Conservation (phyloP, 2,797 vertebrate species). For the Smutsia gigantea region DNA sequence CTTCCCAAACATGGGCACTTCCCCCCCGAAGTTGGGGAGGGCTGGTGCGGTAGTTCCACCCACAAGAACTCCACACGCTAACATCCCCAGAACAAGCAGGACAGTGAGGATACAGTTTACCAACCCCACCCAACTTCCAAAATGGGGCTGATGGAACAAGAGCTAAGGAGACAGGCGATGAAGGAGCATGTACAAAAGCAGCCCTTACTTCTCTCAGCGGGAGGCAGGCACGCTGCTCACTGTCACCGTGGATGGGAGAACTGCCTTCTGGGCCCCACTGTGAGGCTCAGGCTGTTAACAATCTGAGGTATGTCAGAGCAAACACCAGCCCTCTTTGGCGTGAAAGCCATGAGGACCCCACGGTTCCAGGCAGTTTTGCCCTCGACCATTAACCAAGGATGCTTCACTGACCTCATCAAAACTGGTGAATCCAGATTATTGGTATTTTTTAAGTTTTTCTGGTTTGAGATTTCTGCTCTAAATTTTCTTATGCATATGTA, state of each 20-base stretch:
- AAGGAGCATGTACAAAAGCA: accelerated
- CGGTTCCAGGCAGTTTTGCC: not conserved
- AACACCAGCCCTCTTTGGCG: not conserved
- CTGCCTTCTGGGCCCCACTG: not conserved
- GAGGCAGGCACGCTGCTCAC: not conserved
- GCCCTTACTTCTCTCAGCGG: not conserved
- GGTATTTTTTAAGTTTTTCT: conserved; percentile 35
- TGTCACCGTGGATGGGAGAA: not conserved
- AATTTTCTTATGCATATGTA: not conserved
- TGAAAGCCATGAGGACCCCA: not conserved
- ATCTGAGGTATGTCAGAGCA: not conserved
- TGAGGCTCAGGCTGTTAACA: not conserved
- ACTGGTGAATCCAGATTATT: not conserved
- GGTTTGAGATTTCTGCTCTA: conserved; percentile 50
- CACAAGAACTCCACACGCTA: not conserved
- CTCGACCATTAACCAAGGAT: not conserved
- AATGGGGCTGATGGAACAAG: not conserved
- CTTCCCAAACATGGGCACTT: not conserved
- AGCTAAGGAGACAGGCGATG: not conserved
- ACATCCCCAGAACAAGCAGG: not conserved
- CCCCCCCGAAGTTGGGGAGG: not conserved
- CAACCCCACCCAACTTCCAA: not conserved
- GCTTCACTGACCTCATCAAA: conserved; percentile 35
- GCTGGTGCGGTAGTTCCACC: not conserved
- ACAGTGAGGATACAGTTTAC: not conserved